Evolutionary conservation across 2,113 vertebrate genomes (phyloP).

Genomic region (Sphyrna mokarran): DNA sequence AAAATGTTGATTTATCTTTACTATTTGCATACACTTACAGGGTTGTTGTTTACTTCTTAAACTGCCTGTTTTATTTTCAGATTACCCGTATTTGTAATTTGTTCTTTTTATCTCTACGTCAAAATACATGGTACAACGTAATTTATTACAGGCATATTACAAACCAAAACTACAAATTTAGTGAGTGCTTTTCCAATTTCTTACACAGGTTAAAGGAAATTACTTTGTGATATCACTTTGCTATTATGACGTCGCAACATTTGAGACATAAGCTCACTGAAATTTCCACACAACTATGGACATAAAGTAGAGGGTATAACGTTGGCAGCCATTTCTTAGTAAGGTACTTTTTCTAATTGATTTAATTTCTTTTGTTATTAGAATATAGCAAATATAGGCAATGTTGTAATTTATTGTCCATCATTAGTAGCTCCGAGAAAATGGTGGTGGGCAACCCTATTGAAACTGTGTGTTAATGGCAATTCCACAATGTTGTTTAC

Average conservation of each 20-base stretch:
- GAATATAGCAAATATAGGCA: background rate
- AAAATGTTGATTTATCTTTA: background rate
- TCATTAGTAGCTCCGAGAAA: background rate
- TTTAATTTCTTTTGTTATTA: background rate
- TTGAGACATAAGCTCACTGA: background rate
- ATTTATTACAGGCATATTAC: background rate
- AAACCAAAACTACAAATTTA: background rate
- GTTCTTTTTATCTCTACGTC: background rate
- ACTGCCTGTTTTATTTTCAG: background rate
- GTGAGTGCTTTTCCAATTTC: slow-evolving; percentile 9
- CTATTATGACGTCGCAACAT: slow-evolving; percentile 22
- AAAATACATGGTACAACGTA: background rate
- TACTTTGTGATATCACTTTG: background rate
- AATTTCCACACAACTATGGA: background rate
- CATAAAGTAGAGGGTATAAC: background rate
- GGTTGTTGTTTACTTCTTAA: background rate
- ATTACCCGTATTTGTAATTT: background rate
- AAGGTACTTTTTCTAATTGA: background rate
- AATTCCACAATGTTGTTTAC: background rate
- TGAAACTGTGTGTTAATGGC: background rate
- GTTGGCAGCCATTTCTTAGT: slow-evolving; percentile 11
- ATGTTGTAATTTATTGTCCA: background rate
- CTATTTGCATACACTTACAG: background rate
- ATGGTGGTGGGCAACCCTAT: background rate
- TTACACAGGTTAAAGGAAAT: background rate